phyloP scores from a whole-genome alignment of 92 coral and sea anemone genomes.

The Epizoanthus illoricatus region DNA sequence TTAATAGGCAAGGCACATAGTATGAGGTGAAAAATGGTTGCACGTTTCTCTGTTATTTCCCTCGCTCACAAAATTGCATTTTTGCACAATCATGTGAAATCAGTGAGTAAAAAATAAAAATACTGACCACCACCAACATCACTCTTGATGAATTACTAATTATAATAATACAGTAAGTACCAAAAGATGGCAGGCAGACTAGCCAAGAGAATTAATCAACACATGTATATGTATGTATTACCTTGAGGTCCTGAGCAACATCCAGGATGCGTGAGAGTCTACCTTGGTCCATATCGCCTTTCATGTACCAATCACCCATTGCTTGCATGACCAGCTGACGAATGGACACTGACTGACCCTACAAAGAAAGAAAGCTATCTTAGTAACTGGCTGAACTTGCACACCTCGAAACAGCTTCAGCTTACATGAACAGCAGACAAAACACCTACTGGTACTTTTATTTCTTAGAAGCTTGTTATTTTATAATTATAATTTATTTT shows the following conservation, averaged over 20 bases:
- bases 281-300: constrained; percentile 90
- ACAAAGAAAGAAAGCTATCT: neutral
- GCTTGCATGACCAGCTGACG: constrained; percentile 99
- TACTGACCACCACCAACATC: neutral
- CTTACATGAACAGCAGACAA: neutral
- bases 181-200: neutral
- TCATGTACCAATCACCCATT: constrained; percentile 99
- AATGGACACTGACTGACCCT: constrained; percentile 97
- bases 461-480: neutral
- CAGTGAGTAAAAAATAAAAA: neutral
- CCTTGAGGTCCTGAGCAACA: constrained; percentile 97
- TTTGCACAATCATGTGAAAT: too few species aligned
- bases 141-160: too few species aligned
- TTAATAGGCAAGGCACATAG: too few species aligned
- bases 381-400: neutral
- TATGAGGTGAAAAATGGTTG: too few species aligned
- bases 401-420: neutral
- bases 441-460: neutral
- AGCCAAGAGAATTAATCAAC: neutral
- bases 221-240: constrained; percentile 1
- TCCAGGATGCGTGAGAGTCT: constrained; percentile 92
- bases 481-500: neutral
- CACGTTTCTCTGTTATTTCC: too few species aligned
- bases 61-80: too few species aligned
- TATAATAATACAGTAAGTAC: too few species aligned